Conservation (phyloP, 2,888 invertebrate genomes). For the Cantharis flavilabris region DNA sequence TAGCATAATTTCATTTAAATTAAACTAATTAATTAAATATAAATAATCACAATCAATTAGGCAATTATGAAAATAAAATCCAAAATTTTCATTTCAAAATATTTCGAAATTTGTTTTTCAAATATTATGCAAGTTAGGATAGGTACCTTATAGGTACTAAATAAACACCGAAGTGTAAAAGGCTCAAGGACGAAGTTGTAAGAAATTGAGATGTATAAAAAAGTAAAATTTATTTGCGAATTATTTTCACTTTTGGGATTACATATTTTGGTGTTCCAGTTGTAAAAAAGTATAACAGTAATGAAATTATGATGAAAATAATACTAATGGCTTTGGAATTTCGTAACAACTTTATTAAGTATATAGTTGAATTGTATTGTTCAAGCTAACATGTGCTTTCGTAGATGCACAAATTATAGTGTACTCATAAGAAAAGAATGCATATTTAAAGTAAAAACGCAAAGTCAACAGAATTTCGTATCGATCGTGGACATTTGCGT, state of each 20-base stretch:
- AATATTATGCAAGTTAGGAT: not conserved
- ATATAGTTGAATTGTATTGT: not conserved
- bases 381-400: not conserved
- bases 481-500: slow-evolving; percentile 30
- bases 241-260: not conserved
- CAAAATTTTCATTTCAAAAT: not conserved
- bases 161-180: not conserved
- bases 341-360: not conserved
- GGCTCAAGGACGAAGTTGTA: not conserved
- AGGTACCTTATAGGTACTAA: not conserved
- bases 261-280: not conserved
- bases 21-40: not conserved
- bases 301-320: not conserved
- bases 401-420: not conserved
- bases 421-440: slow-evolving; percentile 26
- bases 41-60: not conserved
- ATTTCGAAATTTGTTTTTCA: not conserved
- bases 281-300: not conserved
- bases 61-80: not conserved
- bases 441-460: slow-evolving; percentile 15
- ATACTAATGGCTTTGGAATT: not conserved
- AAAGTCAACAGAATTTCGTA: slow-evolving; percentile 22
- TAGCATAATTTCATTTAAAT: not conserved
- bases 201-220: no score
- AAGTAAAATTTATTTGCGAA: not conserved